A percentile compares a stretch with the other conserved stretches of the same genome.
phyloP scores from a whole-genome alignment of 1,140 invertebrate species.

The Ips nitidus region DNA sequence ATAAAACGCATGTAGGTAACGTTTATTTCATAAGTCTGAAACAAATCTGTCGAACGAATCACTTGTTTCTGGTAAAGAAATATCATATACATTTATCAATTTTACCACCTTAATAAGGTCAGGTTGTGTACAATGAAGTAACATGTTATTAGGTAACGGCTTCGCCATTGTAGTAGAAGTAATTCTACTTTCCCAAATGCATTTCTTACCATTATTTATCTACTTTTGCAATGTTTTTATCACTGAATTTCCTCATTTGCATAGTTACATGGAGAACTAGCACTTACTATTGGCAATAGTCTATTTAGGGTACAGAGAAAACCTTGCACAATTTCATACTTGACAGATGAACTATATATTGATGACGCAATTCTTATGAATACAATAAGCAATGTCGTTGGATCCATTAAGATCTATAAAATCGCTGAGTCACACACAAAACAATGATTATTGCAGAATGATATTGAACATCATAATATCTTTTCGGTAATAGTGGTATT shows the following conservation, averaged over 20 bases:
- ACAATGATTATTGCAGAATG: not conserved
- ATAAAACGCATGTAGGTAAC: too few relatives aligned
- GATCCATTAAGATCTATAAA: not conserved
- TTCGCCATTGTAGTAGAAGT: conserved; percentile 23
- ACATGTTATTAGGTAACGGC: conserved; percentile 8
- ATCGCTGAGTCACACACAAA: not conserved
- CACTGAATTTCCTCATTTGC: conserved; percentile 26
- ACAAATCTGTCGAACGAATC: too few relatives aligned
- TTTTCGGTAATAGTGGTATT: conserved; percentile 3
- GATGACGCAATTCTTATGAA: not conserved
- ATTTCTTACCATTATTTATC: conserved; percentile 27
- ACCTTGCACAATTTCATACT: not conserved
- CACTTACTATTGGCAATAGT: not conserved
- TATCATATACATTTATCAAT: too few relatives aligned
- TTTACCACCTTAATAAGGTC: too few relatives aligned
- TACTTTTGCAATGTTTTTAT: conserved; percentile 26
- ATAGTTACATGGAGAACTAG: conserved; percentile 12
- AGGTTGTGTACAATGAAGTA: conserved; percentile 4
- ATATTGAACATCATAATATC: not conserved
- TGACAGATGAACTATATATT: not conserved
- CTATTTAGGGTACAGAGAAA: not conserved
- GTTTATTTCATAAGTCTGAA: too few relatives aligned
- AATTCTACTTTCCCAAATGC: conserved; percentile 27
- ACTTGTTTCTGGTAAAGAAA: too few relatives aligned
- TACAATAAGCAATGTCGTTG: not conserved